phyloP scores from a whole-genome alignment of 1,140 invertebrate species.

The Ceratina australensis region DNA sequence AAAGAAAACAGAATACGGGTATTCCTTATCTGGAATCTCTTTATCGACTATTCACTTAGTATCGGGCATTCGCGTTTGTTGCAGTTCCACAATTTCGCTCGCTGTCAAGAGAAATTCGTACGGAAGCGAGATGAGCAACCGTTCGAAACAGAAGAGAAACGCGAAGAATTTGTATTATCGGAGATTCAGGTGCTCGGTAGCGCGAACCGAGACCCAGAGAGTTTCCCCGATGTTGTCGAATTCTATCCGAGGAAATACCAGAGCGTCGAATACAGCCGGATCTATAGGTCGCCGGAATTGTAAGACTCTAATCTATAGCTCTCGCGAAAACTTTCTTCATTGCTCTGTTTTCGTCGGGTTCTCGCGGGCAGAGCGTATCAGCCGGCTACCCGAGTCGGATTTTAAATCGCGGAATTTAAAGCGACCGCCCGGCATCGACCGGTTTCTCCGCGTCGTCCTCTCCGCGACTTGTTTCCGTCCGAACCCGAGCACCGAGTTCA shows the following conservation, averaged over 20 bases:
- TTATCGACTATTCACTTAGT: too few relatives aligned
- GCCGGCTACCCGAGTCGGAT: neutral
- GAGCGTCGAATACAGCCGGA: neutral
- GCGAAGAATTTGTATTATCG: constrained; percentile 37
- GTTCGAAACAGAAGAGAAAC: constrained; percentile 19
- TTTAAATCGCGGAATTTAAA: constrained; percentile 26
- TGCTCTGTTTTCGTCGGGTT: too few relatives aligned
- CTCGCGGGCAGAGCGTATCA: constrained; percentile 10
- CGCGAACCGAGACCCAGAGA: neutral
- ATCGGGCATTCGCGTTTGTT: too few relatives aligned
- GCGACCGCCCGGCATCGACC: constrained; percentile 35
- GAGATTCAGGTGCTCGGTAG: neutral
- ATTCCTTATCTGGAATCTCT: too few relatives aligned
- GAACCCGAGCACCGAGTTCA: neutral
- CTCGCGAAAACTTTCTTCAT: neutral
- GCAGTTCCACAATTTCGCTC: too few relatives aligned
- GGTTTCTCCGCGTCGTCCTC: neutral
- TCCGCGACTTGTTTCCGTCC: neutral
- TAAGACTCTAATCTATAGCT: neutral
- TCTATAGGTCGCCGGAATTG: neutral
- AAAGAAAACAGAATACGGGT: too few relatives aligned
- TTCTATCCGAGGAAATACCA: constrained; percentile 11
- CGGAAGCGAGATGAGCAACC: neutral
- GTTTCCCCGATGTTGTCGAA: neutral
- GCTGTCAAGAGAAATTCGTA: neutral